phyloP scores from a whole-genome alignment of 2,113 vertebrate species.

The Macquaria ambigua region DNA sequence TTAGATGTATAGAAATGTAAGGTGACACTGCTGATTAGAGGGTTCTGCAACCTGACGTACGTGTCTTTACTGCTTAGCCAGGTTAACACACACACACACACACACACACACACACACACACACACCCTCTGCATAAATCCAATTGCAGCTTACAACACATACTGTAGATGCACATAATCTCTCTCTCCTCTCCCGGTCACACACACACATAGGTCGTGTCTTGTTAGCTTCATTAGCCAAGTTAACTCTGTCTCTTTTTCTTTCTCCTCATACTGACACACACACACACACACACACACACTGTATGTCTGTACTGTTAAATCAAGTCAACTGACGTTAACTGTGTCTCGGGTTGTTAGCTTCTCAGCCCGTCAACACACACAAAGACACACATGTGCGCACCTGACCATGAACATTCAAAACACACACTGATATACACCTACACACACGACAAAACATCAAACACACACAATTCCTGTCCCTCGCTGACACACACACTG shows the following conservation, averaged over 20 bases:
- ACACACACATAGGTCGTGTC: conserved; percentile 15
- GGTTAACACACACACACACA: neutral
- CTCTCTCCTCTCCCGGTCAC: neutral
- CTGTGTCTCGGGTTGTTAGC: conserved; percentile 25
- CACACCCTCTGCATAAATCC: neutral
- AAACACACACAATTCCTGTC: conserved; percentile 13
- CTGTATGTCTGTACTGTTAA: neutral
- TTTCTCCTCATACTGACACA: neutral
- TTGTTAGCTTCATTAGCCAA: conserved; percentile 47
- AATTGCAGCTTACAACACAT: neutral
- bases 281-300: conserved; percentile 15
- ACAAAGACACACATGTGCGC: neutral
- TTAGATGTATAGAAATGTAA: conserved; percentile 15
- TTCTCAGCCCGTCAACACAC: neutral
- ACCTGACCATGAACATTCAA: conserved; percentile 20
- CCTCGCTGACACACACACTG: neutral
- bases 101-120: neutral
- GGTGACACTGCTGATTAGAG: conserved; percentile 35
- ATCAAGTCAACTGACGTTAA: conserved; percentile 21
- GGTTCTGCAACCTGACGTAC: conserved; percentile 14
- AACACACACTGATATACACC: neutral
- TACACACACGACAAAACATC: conserved; percentile 1
- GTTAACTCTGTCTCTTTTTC: conserved; percentile 14
- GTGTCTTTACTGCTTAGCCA: conserved; percentile 14
- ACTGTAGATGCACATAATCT: neutral